Percentiles rank a stretch among this genome's conserved stretches.
These are phyloP conservation scores for Pseudeuparius sepicola DNA, from an alignment of 2,888 invertebrate genomes.

Conservation along the genomic window DNA sequence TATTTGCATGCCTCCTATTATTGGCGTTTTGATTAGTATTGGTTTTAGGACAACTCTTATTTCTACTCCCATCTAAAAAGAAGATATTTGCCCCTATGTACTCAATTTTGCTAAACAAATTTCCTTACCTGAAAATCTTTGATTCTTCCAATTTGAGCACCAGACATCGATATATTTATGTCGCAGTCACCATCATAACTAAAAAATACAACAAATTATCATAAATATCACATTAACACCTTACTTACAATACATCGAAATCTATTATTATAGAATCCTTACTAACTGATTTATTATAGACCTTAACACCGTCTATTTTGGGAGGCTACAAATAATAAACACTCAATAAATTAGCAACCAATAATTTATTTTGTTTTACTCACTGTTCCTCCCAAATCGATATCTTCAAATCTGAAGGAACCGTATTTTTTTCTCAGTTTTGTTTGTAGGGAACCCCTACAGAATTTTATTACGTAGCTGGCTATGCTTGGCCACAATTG, in stretches of 20 bases:
- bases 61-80: slow-evolving; percentile 28
- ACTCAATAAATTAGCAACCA: too few species aligned
- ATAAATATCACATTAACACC: slow-evolving; percentile 1
- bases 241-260: slow-evolving; percentile 77
- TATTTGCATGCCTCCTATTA: slow-evolving; percentile 86
- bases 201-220: slow-evolving; percentile 27
- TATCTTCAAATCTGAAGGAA: slow-evolving; percentile 30
- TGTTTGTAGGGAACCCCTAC: slow-evolving; percentile 27
- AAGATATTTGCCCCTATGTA: slow-evolving; percentile 3
- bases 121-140: slow-evolving; percentile 60
- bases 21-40: slow-evolving; percentile 74
- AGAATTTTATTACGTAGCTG: slow-evolving; percentile 28
- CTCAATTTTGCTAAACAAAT: background rate
- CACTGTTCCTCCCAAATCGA: slow-evolving; percentile 31
- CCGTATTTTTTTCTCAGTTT: slow-evolving; percentile 32
- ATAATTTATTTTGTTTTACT: slow-evolving; percentile 9
- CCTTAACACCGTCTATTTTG: slow-evolving; percentile 87
- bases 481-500: slow-evolving; percentile 31
- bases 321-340: slow-evolving; percentile 67
- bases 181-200: slow-evolving; percentile 94
- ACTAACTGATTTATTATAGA: slow-evolving; percentile 83
- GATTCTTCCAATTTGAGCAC: slow-evolving; percentile 62
- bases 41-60: slow-evolving; percentile 81
- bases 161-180: slow-evolving; percentile 79
- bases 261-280: slow-evolving; percentile 93